These are phyloP conservation scores for Patella depressa DNA, from an alignment of 2,888 invertebrate species.

Conservation along the genomic window DNA sequence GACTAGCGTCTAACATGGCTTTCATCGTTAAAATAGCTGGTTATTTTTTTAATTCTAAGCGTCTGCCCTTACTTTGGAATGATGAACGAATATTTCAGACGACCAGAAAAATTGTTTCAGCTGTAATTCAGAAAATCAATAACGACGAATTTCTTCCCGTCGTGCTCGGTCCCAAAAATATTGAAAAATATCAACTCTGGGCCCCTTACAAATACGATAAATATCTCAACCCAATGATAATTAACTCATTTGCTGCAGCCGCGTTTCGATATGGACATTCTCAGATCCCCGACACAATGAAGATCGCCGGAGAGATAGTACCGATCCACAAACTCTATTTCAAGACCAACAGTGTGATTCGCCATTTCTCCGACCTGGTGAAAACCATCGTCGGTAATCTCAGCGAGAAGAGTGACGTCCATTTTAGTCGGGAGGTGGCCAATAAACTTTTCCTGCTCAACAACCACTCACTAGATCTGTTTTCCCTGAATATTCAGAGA, in stretches of 20 bases:
- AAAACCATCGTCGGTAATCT: not conserved
- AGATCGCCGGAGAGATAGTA: not conserved
- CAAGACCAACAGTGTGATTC: not conserved
- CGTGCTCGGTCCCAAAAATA: not conserved
- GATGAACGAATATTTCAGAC: not conserved
- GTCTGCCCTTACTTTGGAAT: slow-evolving; percentile 19
- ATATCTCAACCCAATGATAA: not conserved
- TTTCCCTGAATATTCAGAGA: slow-evolving; percentile 36
- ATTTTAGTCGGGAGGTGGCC: not conserved
- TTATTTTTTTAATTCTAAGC: not conserved
- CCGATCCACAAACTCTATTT: not conserved
- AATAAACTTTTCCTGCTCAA: not conserved
- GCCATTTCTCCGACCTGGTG: slow-evolving; percentile 12
- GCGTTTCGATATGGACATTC: slow-evolving; percentile 7
- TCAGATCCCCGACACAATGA: not conserved
- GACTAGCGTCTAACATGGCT: not conserved
- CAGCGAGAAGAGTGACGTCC: not conserved
- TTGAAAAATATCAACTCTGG: not conserved
- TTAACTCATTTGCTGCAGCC: not conserved
- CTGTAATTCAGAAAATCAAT: not conserved
- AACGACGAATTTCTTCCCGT: not conserved
- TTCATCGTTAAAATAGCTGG: not conserved
- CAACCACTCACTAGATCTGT: slow-evolving; percentile 29
- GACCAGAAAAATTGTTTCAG: not conserved
- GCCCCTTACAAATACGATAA: not conserved